Base-by-base conservation (phyloP, 2,888 invertebrate species). In the Nymphalis c-album region DNA sequence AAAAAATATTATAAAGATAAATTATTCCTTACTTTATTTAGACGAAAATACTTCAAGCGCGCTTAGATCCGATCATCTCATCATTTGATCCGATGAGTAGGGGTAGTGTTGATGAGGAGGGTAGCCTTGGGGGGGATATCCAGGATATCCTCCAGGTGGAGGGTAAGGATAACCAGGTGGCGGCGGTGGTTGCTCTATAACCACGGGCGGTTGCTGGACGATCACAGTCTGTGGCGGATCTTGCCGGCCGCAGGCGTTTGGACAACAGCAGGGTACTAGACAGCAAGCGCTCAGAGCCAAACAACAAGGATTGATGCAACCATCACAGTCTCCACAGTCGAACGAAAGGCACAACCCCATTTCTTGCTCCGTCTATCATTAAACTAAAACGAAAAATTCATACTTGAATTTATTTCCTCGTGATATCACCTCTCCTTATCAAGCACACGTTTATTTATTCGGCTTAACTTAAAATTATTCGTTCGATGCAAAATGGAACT, bases 331-430 rank as follows among this genome's bases (percentile, higher is more conserved):
- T 22, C 88, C 91, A 73, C 86, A 87, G 71, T 91, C 91, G 55
- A 91, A 76, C 40, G 91, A 92, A 35, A 91, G 74, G 74, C 91
- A 92, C 75, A 92, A 74, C 71, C 91, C 91, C 91, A 91, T 91
- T 76, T 84, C 75, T 70, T 73, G 67, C 75, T 75, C 75, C 74
- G 76, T 63, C 68, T 71, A 70, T 74, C 70, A 74, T 78, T 80
- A 76, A 79, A 85, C 86, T 88, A 85, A 79, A 88, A 87, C 73
- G 73, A 78, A 81, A 71, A 78, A 78, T 74, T 17, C 46, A 66
- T 65, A 61, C 63, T 59, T 72, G 70, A 40, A 73, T 68, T 68
- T 68, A 58, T 68, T 48, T 60, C 22, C 63, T 69, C 58, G 63
- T 67, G 68, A 65, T 68, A 71, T 48, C 40, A 50, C 17, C 26